Conservation (phyloP, 2,888 invertebrate genomes). For the Chymomyza caudatula region DNA sequence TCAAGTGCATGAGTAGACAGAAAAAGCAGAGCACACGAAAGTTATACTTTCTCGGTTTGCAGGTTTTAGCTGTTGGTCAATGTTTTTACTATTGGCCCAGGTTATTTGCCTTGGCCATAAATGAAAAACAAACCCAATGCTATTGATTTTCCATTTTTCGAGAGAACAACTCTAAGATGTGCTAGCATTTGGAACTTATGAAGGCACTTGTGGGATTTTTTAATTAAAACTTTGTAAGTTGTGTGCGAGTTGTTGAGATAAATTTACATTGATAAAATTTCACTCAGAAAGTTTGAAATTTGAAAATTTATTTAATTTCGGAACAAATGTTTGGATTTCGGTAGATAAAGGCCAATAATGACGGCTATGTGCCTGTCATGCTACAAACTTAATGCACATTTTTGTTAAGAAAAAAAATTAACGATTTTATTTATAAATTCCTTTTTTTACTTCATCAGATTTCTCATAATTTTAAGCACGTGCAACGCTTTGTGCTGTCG, state of each 20-base stretch:
- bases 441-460: slow-evolving; percentile 23
- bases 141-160: slow-evolving; percentile 25
- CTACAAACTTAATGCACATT: slow-evolving; percentile 28
- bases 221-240: slow-evolving; percentile 25
- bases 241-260: neutral
- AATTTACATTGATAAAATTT: neutral
- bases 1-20: slow-evolving; percentile 50
- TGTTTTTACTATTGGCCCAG: slow-evolving; percentile 30
- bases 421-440: neutral
- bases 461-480: slow-evolving; percentile 42
- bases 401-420: slow-evolving; percentile 14
- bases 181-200: neutral
- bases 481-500: slow-evolving; percentile 48
- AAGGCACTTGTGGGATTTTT: slow-evolving; percentile 7
- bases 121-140: neutral
- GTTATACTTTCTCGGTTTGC: slow-evolving; percentile 10
- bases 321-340: neutral
- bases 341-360: neutral
- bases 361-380: slow-evolving; percentile 16
- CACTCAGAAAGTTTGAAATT: neutral
- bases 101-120: slow-evolving; percentile 6
- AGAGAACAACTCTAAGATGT: neutral
- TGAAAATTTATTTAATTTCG: neutral
- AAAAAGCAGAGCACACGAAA: slow-evolving; percentile 12
- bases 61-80: slow-evolving; percentile 9